Evolutionary conservation across 2,113 vertebrate species (phyloP), one percentile per base, ranked within the genome.

Genomic region (Percopsis transmontana): DNA sequence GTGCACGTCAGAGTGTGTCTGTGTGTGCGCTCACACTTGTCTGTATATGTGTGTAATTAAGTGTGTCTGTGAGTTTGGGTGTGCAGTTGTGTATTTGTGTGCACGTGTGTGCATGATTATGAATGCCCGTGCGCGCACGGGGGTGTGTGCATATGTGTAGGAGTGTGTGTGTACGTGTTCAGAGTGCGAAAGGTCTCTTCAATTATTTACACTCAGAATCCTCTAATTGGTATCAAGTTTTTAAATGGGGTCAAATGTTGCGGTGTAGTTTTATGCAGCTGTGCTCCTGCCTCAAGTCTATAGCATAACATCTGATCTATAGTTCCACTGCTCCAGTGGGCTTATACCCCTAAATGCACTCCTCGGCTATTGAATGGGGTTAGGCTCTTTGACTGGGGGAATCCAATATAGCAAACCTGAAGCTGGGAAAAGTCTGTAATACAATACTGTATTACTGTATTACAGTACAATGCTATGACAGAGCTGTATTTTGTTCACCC

Each of bases 241-340:
- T 91, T 93, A 93, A 93, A 93, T 91, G 90, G 91, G 92, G 92
- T 93, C 92, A 93, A 92, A 91, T 91, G 90, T 88, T 89, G 86
- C 79, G 58, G 79, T 80, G 84, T 84, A 85, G 83, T 82, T 88
- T 86, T 74, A 81, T 84, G 81, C 82, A 83, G 83, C 68, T 86
- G 88, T 79, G 64, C 66, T 85, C 62, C 71, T 45, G 82, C 81
- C 75, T 81, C 69, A 78, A 81, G 79, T 82, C 79, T 74, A 70
- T 55, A 65, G 74, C 62, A 58, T 75, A 77, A 66, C 76, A 73
- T 76, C 58, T 82, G 59, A 54, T 55, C 65, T 70, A 14, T 58
- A 74, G 44, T 50, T 62, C 66, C 58, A 50, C 65, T 51, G 73
- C 60, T 64, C 77, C 71, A 80, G 70, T 76, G 74, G 63, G 64